Evolutionary conservation across 1,140 invertebrate genomes (phyloP), one percentile per base, ranked within the genome.

Genomic region (Aradophagus sp.): DNA sequence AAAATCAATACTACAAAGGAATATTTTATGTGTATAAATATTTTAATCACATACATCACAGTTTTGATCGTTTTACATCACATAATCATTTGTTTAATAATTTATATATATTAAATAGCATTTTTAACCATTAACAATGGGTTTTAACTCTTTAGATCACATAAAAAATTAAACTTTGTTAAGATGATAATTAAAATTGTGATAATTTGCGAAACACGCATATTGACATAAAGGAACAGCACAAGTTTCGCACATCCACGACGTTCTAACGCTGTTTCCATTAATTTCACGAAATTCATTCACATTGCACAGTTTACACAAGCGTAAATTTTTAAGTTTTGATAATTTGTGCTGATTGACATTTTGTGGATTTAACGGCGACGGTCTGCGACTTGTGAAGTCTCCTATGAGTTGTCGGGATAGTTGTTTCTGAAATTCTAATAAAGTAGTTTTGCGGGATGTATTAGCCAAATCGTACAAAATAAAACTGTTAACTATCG

Each of bases 401-500:
- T 38, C 16, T 10, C 35, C 35, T 17, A 38, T 38, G n/a, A 26
- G 19, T 42, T 42, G 38, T 5, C 1, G 5, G 7, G 38, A 5
- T 5, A 42, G 6, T 5, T 42, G 23, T 42, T 42, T 23, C 14
- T 42, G 38, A 14, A 12, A 42, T 10, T 42, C 15, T 23, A 23
- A 14, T 5, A 42, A n/a, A n/a, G n/a, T n/a, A n/a, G n/a, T n/a
- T n/a, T n/a, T n/a, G n/a, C n/a, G n/a, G n/a, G n/a, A n/a, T n/a
- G n/a, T n/a, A 41, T 41, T 41, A 1, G 38, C 4, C 8, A 26
- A 41, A 26, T 41, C 38, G 14, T 8, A 41, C n/a, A 26, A 14
- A 26, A 44, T 44, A 20, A 29, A 44, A 16, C 39, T 44, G 12
- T 44, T 44, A 16, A 44, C 14, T 29, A 44, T 10, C 5, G 14